Conservation (phyloP, 2,888 invertebrate genomes). For the Drosophila kambysellisi region DNA sequence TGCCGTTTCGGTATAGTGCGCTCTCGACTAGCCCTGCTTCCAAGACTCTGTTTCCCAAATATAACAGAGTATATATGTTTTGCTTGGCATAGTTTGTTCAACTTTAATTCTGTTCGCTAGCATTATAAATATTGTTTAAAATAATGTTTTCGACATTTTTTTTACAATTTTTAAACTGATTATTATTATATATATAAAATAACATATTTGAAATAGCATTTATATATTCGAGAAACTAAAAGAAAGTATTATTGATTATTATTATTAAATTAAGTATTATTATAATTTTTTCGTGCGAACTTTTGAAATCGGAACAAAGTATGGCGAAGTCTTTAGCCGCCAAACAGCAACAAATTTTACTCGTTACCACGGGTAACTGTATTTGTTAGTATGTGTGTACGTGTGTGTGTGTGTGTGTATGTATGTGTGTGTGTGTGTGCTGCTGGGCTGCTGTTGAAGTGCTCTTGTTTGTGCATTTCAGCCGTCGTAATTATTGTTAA, state of each 20-base stretch:
- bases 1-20: constrained; percentile 37
- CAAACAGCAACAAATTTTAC: neutral
- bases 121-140: neutral
- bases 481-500: constrained; percentile 81
- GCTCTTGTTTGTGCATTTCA: constrained; percentile 74
- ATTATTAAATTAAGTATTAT: too few relatives aligned
- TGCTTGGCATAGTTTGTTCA: neutral
- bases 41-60: constrained; percentile 3
- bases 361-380: constrained; percentile 18
- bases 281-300: neutral
- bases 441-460: constrained; percentile 52
- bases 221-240: neutral
- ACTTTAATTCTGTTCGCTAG: neutral
- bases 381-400: neutral
- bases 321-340: neutral
- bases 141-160: neutral
- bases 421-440: constrained; percentile 16
- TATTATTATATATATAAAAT: neutral
- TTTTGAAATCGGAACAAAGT: neutral
- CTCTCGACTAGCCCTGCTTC: constrained; percentile 59
- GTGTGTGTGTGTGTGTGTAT: constrained; percentile 2
- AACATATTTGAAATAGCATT: neutral
- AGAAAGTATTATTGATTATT: neutral
- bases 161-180: too few relatives aligned
- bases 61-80: neutral